Percentiles rank a stretch among this genome's conserved stretches.
These are phyloP conservation scores for Phoxinus dragarum DNA, from an alignment of 2,797 vertebrate species.

Conservation along the genomic window DNA sequence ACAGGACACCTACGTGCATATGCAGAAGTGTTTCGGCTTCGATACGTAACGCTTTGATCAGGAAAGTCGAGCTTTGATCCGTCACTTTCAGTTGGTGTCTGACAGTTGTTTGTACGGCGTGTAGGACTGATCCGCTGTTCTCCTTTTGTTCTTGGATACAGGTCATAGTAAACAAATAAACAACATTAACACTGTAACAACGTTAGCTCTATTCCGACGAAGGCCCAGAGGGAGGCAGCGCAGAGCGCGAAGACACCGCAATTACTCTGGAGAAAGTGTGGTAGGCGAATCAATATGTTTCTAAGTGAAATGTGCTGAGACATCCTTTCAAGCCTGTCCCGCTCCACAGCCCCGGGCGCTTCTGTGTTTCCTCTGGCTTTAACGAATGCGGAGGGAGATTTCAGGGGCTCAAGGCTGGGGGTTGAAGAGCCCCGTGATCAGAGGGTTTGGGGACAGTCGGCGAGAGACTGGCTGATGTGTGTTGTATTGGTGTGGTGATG, in stretches of 20 bases:
- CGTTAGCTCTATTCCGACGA: not conserved
- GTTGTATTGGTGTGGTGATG: constrained; percentile 29
- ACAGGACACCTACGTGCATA: constrained; percentile 20
- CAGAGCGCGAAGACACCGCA: not conserved
- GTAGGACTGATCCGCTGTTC: constrained; percentile 2
- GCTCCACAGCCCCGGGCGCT: constrained; percentile 9
- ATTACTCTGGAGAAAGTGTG: constrained; percentile 36
- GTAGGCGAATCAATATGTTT: constrained; percentile 32
- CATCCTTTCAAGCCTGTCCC: constrained; percentile 26
- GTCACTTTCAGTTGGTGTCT: constrained; percentile 3
- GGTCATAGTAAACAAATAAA: constrained; percentile 44
- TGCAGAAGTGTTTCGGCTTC: constrained; percentile 10
- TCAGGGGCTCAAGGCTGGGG: not conserved
- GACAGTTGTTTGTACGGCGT: constrained; percentile 23
- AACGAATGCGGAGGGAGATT: constrained; percentile 15
- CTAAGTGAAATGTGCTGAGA: constrained; percentile 41
- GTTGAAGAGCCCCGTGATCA: not conserved
- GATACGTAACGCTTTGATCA: constrained; percentile 13
- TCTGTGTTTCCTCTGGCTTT: not conserved
- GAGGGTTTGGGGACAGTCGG: constrained; percentile 25
- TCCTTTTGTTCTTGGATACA: constrained; percentile 28
- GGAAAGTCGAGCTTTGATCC: constrained; percentile 4
- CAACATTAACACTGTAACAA: constrained; percentile 1
- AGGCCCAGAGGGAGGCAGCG: not conserved
- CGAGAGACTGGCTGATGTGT: constrained; percentile 1